Percentiles rank a stretch among this genome's conserved stretches.
Evolutionary conservation across 2,113 vertebrate species (phyloP).

Genomic region (Passer domesticus): DNA sequence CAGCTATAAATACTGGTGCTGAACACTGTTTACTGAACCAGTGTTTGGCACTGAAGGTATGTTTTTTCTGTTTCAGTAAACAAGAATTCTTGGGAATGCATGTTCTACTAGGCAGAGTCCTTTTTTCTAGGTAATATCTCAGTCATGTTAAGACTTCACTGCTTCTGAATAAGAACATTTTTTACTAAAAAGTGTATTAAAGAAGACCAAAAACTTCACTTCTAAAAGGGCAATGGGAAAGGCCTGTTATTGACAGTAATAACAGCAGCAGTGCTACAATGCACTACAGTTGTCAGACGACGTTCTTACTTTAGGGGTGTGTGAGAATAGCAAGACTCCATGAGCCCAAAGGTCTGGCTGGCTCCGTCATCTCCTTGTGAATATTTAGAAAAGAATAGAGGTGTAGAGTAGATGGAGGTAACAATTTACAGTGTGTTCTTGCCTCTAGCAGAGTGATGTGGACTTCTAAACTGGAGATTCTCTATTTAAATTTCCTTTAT

Average conservation of each 20-base stretch:
- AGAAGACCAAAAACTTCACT: background rate
- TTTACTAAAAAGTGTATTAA: background rate
- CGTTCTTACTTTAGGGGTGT: rapidly evolving
- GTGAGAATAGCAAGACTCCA: background rate
- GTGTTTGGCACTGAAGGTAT: background rate
- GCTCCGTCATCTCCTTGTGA: background rate
- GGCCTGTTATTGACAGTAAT: rapidly evolving
- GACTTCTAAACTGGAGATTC: background rate
- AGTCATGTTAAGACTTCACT: background rate
- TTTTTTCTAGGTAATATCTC: background rate
- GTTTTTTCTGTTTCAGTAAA: background rate
- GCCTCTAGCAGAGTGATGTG: background rate
- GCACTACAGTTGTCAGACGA: background rate
- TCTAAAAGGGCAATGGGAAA: background rate
- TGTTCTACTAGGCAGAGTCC: background rate
- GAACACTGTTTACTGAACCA: background rate
- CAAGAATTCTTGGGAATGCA: background rate
- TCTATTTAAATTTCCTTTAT: background rate
- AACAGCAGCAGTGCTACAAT: background rate
- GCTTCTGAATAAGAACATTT: background rate
- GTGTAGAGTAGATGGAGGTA: background rate
- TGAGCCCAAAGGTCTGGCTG: background rate
- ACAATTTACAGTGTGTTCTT: background rate
- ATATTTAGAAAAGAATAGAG: background rate
- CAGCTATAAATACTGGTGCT: background rate